phyloP scores from a whole-genome alignment of 2,888 invertebrate genomes.

The Siphlonurus alternatus region DNA sequence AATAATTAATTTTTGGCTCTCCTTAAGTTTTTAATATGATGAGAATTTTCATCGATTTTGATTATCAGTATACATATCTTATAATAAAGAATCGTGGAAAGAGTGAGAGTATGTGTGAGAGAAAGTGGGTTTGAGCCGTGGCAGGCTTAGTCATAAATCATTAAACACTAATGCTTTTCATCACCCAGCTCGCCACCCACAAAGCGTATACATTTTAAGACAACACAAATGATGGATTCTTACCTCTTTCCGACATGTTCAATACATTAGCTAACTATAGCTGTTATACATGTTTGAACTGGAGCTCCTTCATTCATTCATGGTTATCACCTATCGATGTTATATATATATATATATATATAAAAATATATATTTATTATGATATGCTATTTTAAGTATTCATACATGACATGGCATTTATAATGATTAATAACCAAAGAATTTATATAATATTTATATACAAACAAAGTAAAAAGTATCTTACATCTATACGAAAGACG shows the following conservation, averaged over 20 bases:
- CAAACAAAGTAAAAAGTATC: too few relatives aligned
- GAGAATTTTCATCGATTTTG: neutral
- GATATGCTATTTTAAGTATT: too few relatives aligned
- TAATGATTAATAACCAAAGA: too few relatives aligned
- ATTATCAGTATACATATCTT: neutral
- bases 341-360: neutral
- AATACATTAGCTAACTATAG: neutral
- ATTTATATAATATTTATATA: too few relatives aligned
- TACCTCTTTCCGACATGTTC: neutral
- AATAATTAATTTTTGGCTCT: too few relatives aligned
- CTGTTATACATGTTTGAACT: neutral
- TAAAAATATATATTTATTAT: neutral
- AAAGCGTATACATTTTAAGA: neutral
- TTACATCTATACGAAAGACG: too few relatives aligned
- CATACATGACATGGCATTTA: too few relatives aligned
- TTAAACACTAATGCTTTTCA: neutral
- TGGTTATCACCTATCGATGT: neutral
- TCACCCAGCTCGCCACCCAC: neutral
- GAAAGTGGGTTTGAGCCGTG: neutral
- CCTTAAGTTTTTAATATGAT: neutral
- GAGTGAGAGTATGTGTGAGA: neutral
- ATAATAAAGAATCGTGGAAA: neutral
- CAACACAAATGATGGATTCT: neutral
- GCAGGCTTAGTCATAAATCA: neutral
- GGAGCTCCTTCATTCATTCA: neutral